Percentiles rank a stretch among this genome's conserved stretches.
These are phyloP conservation scores for Malurus splendens DNA, from an alignment of 2,797 vertebrate species.

Conservation along the genomic window DNA sequence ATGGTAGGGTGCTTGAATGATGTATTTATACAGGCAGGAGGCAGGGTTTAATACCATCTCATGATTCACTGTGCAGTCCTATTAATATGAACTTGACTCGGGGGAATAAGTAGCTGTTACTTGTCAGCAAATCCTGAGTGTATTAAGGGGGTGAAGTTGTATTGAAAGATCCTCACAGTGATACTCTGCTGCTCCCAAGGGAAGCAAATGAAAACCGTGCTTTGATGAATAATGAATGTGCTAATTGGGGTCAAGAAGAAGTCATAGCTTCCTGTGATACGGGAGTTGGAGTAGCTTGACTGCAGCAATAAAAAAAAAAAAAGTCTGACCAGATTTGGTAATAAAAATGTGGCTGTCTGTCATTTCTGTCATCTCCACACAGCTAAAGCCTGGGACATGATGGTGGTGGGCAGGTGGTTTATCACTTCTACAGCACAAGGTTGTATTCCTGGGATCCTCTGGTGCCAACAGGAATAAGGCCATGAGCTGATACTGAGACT, in stretches of 20 bases:
- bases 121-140: slow-evolving; percentile 32
- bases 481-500: not conserved
- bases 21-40: slow-evolving; percentile 42
- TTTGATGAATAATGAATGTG: slow-evolving; percentile 44
- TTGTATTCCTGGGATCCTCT: not conserved
- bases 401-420: not conserved
- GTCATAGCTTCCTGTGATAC: slow-evolving; percentile 14
- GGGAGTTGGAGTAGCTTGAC: not conserved
- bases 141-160: slow-evolving; percentile 29
- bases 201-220: slow-evolving; percentile 9
- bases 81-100: slow-evolving; percentile 41
- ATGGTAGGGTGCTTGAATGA: slow-evolving; percentile 9
- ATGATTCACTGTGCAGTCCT: slow-evolving; percentile 33
- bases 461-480: not conserved
- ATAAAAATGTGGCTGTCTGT: not conserved
- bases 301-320: not conserved
- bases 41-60: slow-evolving; percentile 29
- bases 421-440: not conserved
- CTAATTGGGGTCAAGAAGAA: slow-evolving; percentile 40
- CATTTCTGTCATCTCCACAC: not conserved
- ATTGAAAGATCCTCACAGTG: slow-evolving; percentile 21
- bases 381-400: not conserved
- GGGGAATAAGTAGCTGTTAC: slow-evolving; percentile 35
- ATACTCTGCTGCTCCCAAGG: slow-evolving; percentile 5
- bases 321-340: not conserved